phyloP scores from a whole-genome alignment of 2,888 invertebrate species.

The Tanytarsus gracilentus region DNA sequence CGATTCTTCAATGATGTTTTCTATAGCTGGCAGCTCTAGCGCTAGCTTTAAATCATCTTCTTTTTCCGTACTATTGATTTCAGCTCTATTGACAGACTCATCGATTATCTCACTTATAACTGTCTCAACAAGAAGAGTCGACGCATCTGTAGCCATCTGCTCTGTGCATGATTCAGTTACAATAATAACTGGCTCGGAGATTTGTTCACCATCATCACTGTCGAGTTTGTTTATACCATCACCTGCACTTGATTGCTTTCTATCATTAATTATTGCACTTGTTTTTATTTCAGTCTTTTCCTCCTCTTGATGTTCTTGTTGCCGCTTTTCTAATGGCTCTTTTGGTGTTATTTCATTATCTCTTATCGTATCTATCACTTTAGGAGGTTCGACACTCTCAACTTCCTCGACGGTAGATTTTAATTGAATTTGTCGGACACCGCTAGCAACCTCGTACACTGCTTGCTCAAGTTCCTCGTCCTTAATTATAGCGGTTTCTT shows the following conservation, averaged over 20 bases:
- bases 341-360: constrained; percentile 34
- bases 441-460: constrained; percentile 47
- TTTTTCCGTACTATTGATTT: constrained; percentile 1
- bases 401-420: constrained; percentile 32
- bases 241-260: constrained; percentile 20
- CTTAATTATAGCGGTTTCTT: constrained; percentile 44
- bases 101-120: constrained; percentile 22
- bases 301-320: constrained; percentile 24
- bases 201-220: not conserved
- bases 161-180: not conserved
- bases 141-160: not conserved
- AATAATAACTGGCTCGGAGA: not conserved
- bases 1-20: not conserved
- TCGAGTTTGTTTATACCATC: no score
- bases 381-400: constrained; percentile 28
- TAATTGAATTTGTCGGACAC: constrained; percentile 42
- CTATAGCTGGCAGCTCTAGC: no score
- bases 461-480: constrained; percentile 49
- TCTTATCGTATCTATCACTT: constrained; percentile 32
- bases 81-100: constrained; percentile 11
- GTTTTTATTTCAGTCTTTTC: constrained; percentile 28
- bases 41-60: no score
- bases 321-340: no score
- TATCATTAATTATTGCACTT: constrained; percentile 30
- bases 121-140: not conserved